Evolutionary conservation across 2,888 invertebrate genomes (phyloP).

Genomic region (Apamea sordens): DNA sequence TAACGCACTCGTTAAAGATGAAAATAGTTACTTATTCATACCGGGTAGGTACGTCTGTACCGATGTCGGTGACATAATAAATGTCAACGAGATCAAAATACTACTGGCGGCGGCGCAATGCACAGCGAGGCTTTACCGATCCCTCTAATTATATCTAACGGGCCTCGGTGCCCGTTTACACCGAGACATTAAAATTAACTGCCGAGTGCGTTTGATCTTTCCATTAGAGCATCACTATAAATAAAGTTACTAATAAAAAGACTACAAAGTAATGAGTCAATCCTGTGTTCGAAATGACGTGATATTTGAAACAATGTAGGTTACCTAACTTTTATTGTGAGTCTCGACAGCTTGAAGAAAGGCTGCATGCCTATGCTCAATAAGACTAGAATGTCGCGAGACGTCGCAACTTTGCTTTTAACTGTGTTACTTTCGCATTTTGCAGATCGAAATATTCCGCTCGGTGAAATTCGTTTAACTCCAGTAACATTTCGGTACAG

Average conservation of each 20-base stretch:
- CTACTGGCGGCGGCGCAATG: conserved; percentile 76
- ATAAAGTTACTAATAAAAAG: conserved; percentile 84
- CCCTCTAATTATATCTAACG: conserved; percentile 89
- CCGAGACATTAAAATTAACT: conserved; percentile 90
- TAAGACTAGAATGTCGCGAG: conserved; percentile 68
- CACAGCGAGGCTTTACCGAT: conserved; percentile 81
- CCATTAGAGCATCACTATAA: conserved; percentile 88
- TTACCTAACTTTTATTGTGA: conserved; percentile 63
- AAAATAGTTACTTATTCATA: conserved; percentile 65
- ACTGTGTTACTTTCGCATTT: conserved; percentile 71
- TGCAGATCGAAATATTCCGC: conserved; percentile 73
- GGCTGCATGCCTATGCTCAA: conserved; percentile 64
- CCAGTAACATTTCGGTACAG: conserved; percentile 75
- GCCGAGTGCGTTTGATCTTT: conserved; percentile 89
- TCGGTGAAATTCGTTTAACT: conserved; percentile 71
- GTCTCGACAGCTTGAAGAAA: conserved; percentile 57
- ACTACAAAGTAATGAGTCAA: conserved; percentile 83
- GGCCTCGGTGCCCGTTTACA: conserved; percentile 83
- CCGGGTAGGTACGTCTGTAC: conserved; percentile 60
- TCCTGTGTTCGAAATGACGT: conserved; percentile 72
- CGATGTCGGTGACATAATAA: conserved; percentile 83
- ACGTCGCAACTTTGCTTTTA: conserved; percentile 64
- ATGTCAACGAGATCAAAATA: conserved; percentile 86
- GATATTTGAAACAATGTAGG: conserved; percentile 77
- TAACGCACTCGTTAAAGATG: conserved; percentile 66